Evolutionary conservation across 2,888 invertebrate species (phyloP).

Genomic region (Phaedon cochleariae): DNA sequence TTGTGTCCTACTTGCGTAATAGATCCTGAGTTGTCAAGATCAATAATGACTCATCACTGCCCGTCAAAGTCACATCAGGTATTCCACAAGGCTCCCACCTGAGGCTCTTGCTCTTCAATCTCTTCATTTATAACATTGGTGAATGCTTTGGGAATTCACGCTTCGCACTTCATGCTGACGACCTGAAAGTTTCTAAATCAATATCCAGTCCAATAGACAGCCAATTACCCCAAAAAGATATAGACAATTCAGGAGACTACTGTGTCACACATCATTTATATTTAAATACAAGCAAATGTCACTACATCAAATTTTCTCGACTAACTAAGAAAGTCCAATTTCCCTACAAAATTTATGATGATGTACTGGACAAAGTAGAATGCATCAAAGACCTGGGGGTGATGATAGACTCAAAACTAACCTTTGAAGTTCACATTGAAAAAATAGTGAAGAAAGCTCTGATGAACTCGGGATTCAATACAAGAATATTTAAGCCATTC

Average conservation of each 20-base stretch:
- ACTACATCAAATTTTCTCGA: too few species aligned
- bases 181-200: neutral
- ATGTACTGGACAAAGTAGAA: too few species aligned
- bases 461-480: conserved; percentile 11
- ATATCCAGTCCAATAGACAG: neutral
- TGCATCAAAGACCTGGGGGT: too few species aligned
- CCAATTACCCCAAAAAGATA: too few species aligned
- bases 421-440: too few species aligned
- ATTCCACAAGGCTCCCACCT: conserved; percentile 1
- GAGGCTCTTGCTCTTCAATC: neutral
- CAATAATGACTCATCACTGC: neutral
- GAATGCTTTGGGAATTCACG: neutral
- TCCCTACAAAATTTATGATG: neutral
- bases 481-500: conserved; percentile 1
- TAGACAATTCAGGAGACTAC: neutral
- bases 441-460: too few species aligned
- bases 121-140: neutral
- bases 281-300: too few species aligned
- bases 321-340: too few species aligned
- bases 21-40: neutral
- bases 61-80: neutral
- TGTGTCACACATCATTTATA: too few species aligned
- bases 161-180: neutral
- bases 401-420: too few species aligned
- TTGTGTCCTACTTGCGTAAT: neutral